A percentile compares a stretch with the other conserved stretches of the same genome.
Evolutionary conservation across 2,888 invertebrate genomes (phyloP).

Genomic region (Synanthedon vespiformis): DNA sequence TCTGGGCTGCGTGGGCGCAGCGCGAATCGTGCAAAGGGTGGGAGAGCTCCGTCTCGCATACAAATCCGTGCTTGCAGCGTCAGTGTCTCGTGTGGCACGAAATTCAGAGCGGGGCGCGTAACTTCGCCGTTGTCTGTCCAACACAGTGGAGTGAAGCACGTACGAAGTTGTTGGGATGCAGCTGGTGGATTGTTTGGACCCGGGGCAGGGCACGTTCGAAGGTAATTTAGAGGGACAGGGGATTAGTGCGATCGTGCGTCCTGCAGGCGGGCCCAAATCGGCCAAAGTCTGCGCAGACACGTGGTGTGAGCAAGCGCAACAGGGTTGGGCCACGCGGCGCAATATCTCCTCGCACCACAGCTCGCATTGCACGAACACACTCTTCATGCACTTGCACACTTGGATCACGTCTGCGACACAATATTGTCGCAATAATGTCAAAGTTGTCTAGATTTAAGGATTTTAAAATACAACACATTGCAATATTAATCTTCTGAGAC

Average conservation of each 20-base stretch:
- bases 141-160: too few relatives aligned
- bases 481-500: background rate
- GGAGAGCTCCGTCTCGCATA: too few relatives aligned
- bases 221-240: conserved; percentile 16
- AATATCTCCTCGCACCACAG: conserved; percentile 55
- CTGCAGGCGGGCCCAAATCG: conserved; percentile 21
- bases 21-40: too few relatives aligned
- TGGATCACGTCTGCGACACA: conserved; percentile 30
- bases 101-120: too few relatives aligned
- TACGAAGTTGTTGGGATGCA: conserved; percentile 20
- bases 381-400: conserved; percentile 59
- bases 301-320: conserved; percentile 46
- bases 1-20: too few relatives aligned
- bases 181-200: conserved; percentile 23
- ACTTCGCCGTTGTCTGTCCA: too few relatives aligned
- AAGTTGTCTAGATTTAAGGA: too few relatives aligned
- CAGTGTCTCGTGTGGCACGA: too few relatives aligned
- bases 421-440: background rate
- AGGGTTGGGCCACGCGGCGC: conserved; percentile 38
- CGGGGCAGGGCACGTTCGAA: conserved; percentile 27
- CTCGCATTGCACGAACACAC: conserved; percentile 55
- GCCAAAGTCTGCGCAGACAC: conserved; percentile 30
- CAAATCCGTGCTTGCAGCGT: too few relatives aligned
- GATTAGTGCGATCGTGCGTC: too few relatives aligned
- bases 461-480: background rate